Evolutionary conservation across 2,888 invertebrate genomes (phyloP).

Genomic region (Dryococelus australis): DNA sequence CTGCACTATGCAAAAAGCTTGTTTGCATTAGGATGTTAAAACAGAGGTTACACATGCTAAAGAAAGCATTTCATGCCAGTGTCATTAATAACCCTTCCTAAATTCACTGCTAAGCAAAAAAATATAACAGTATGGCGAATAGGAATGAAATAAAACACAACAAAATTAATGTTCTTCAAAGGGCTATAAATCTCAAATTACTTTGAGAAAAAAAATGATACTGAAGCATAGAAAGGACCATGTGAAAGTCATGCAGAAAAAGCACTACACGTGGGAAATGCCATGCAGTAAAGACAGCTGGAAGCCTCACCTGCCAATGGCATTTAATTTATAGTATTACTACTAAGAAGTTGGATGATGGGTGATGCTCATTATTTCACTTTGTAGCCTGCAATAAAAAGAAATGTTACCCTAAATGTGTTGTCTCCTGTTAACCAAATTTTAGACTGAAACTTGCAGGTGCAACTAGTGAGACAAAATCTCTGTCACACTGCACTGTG

Average conservation of each 20-base stretch:
- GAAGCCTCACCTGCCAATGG: not conserved
- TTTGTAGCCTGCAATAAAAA: not conserved
- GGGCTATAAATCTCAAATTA: too few relatives aligned
- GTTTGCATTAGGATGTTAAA: not conserved
- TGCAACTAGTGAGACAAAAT: too few relatives aligned
- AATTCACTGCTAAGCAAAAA: not conserved
- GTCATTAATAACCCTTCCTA: too few relatives aligned
- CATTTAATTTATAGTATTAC: not conserved
- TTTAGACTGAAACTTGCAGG: too few relatives aligned
- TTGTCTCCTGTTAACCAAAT: too few relatives aligned
- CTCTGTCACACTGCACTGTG: too few relatives aligned
- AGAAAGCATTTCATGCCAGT: not conserved
- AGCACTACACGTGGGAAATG: not conserved
- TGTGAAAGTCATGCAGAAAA: not conserved
- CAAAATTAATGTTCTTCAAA: too few relatives aligned
- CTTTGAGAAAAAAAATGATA: not conserved
- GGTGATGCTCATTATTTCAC: not conserved
- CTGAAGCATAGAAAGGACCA: not conserved
- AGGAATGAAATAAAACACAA: too few relatives aligned
- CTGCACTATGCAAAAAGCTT: too few relatives aligned
- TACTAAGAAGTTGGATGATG: not conserved
- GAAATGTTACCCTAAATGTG: not conserved
- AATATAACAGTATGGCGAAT: too few relatives aligned
- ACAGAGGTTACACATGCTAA: not conserved
- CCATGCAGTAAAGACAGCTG: not conserved